A percentile compares a stretch with the other conserved stretches of the same genome.
These are phyloP conservation scores for Rhogogaster chlorosoma DNA, from an alignment of 2,888 invertebrate genomes.

Conservation along the genomic window DNA sequence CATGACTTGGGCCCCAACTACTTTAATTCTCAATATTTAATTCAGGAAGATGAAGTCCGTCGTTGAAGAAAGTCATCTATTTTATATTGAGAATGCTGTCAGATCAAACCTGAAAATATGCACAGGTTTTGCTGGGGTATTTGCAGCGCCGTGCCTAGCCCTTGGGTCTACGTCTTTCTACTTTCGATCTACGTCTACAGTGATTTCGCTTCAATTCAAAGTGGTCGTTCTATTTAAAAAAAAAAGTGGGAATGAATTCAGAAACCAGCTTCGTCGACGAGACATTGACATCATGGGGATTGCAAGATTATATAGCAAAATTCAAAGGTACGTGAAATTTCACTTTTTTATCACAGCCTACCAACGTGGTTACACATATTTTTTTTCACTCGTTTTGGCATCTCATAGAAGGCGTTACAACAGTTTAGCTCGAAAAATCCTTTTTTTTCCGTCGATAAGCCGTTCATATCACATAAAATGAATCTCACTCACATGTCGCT, in stretches of 20 bases:
- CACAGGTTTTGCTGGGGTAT: background rate
- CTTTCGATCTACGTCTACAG: background rate
- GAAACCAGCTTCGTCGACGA: background rate
- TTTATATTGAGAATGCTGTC: background rate
- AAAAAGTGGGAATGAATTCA: background rate
- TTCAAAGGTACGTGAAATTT: background rate
- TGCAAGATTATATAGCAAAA: conserved; percentile 21
- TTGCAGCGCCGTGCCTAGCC: too few species aligned
- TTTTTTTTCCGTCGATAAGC: background rate
- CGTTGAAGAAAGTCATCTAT: background rate
- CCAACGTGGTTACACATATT: background rate
- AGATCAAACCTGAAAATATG: background rate
- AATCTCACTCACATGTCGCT: background rate
- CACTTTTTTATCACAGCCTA: background rate
- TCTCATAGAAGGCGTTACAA: background rate
- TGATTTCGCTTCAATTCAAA: background rate
- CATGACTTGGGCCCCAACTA: too few species aligned
- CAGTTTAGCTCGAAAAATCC: background rate
- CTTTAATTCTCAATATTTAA: background rate
- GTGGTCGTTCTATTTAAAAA: background rate
- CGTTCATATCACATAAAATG: background rate
- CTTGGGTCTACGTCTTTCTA: background rate
- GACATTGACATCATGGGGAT: background rate
- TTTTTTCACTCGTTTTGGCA: background rate
- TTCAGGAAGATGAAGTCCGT: background rate